These are phyloP conservation scores for Gryon sp. DNA, from an alignment of 1,140 invertebrate species.

Conservation along the genomic window DNA sequence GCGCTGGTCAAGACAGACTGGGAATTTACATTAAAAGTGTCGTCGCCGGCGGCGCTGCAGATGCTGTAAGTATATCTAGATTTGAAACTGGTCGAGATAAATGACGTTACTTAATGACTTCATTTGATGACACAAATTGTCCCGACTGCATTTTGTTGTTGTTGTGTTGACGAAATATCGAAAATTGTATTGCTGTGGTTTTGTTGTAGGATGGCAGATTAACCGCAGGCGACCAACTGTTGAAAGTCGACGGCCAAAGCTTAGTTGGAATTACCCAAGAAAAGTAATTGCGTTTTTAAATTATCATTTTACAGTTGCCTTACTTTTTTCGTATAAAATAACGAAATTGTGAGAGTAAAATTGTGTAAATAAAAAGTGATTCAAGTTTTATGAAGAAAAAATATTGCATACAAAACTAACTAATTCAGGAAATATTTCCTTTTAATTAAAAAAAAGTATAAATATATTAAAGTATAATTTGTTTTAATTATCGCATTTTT, in stretches of 20 bases:
- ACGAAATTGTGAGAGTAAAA: no score
- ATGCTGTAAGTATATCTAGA: conserved; percentile 83
- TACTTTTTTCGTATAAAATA: no score
- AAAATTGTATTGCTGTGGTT: conserved; percentile 2
- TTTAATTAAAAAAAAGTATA: no score
- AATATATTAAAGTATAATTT: no score
- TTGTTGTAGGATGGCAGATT: conserved; percentile 89
- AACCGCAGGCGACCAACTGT: conserved; percentile 97
- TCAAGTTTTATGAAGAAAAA: no score
- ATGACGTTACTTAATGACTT: conserved; percentile 10
- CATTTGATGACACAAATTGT: not conserved
- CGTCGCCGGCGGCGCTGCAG: conserved; percentile 96
- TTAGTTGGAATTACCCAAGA: conserved; percentile 98
- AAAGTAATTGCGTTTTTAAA: conserved; percentile 80
- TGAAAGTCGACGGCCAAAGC: conserved; percentile 98
- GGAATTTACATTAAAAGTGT: conserved; percentile 99
- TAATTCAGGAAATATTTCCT: no score
- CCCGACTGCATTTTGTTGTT: no score
- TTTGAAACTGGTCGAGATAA: conserved; percentile 13
- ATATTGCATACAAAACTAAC: no score
- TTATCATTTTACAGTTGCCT: no score
- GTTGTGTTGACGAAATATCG: conserved; percentile 1
- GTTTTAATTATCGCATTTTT: no score
- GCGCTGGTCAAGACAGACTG: conserved; percentile 92
- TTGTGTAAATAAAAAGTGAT: no score